Percentiles rank a stretch among this genome's conserved stretches.
These are phyloP conservation scores for Bombyx mandarina DNA, from an alignment of 1,140 invertebrate species.

Conservation along the genomic window DNA sequence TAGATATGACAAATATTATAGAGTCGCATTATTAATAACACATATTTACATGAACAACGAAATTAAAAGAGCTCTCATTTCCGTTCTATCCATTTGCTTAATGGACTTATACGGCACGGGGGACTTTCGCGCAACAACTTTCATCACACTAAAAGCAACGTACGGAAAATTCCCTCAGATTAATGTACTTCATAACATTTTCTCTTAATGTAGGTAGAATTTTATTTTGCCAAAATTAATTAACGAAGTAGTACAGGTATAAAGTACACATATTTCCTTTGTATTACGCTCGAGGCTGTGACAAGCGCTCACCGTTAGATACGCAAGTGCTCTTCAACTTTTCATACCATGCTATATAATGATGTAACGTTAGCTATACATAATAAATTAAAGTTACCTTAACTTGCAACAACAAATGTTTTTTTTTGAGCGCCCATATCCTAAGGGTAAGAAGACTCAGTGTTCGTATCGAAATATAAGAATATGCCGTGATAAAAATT, in stretches of 20 bases:
- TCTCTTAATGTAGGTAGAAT: slow-evolving; percentile 14
- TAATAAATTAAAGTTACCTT: too few relatives aligned
- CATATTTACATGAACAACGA: slow-evolving; percentile 53
- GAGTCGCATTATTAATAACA: slow-evolving; percentile 46
- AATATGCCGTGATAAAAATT: too few relatives aligned
- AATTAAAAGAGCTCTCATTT: slow-evolving; percentile 63
- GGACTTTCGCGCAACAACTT: slow-evolving; percentile 52
- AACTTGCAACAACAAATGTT: too few relatives aligned
- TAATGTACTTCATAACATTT: slow-evolving; percentile 38
- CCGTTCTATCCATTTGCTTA: slow-evolving; percentile 62
- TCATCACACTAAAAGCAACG: slow-evolving; percentile 66
- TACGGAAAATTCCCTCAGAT: slow-evolving; percentile 57
- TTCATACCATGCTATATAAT: too few relatives aligned
- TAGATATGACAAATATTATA: slow-evolving; percentile 16
- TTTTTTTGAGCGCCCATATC: too few relatives aligned
- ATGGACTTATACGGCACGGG: slow-evolving; percentile 62
- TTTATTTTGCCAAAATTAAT: slow-evolving; percentile 6
- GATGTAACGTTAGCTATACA: too few relatives aligned
- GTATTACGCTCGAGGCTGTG: too few relatives aligned
- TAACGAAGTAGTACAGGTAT: not conserved
- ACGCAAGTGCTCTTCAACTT: too few relatives aligned
- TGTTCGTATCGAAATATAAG: too few relatives aligned
- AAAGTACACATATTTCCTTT: too few relatives aligned
- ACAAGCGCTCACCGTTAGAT: too few relatives aligned
- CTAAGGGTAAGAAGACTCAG: too few relatives aligned